Percentiles rank a stretch among this genome's conserved stretches.
Evolutionary conservation across 2,797 vertebrate species (phyloP).

Genomic region (Thunnus albacares): DNA sequence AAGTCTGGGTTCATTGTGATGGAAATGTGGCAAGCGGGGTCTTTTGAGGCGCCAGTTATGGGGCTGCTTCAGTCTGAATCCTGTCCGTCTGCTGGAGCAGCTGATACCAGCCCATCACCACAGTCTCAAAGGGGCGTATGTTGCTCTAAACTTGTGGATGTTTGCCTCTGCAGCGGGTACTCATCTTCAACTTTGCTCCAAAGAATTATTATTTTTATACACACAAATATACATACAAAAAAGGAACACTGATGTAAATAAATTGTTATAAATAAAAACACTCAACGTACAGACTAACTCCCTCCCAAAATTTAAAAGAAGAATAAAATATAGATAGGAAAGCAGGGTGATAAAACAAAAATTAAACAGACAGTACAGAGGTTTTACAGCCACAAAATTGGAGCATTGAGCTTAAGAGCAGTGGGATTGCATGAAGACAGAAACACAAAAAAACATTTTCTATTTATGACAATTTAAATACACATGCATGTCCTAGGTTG

Average conservation of each 20-base stretch:
- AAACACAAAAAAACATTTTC: not conserved
- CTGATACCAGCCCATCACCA: conserved; percentile 66
- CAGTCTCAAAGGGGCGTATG: conserved; percentile 36
- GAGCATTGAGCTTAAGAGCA: no score
- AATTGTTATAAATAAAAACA: no score
- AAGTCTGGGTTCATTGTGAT: conserved; percentile 89
- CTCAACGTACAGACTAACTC: no score
- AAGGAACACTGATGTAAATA: no score
- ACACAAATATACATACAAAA: no score
- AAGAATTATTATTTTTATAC: no score
- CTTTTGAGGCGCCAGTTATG: conserved; percentile 79
- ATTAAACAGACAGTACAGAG: no score
- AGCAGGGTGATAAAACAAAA: no score
- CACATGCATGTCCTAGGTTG: not conserved
- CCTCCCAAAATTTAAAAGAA: no score
- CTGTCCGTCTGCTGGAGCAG: conserved; percentile 72
- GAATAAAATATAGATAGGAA: no score
- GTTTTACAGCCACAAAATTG: no score
- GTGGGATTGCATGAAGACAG: no score
- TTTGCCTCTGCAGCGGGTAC: conserved; percentile 1
- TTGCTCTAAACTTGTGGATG: conserved; percentile 5
- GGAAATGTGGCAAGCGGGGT: conserved; percentile 85
- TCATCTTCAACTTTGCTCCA: conserved; percentile 2
- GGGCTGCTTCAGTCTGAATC: conserved; percentile 53
- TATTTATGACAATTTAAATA: not conserved